Evolutionary conservation across 2,888 invertebrate genomes (phyloP), one percentile per base, ranked within the genome.

Genomic region (Epirrita christyi): DNA sequence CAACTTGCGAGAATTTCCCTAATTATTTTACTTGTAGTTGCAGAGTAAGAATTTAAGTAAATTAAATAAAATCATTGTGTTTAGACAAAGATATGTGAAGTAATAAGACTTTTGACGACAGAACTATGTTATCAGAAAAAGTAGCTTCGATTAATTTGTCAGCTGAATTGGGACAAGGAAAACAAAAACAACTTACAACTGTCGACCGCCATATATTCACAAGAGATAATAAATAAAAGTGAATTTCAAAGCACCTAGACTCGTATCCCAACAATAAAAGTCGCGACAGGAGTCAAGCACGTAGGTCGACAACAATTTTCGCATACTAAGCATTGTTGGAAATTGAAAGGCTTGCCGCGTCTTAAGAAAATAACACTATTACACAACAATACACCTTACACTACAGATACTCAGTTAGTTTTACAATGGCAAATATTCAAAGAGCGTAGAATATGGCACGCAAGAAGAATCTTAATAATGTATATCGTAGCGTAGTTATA

Each of bases 241-340:
- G 70, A 79, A 75, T 78, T 70, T 67, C 64, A 50, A 68, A 69
- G 63, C 67, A 73, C 67, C 70, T 59, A 54, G 55, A 67, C 67
- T 64, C 61, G 67, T 68, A 67, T 53, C 65, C 64, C 65, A 40
- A 67, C 66, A 70, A 70, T 72, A 74, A 75, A 68, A 48, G 61
- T 75, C 70, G 63, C 63, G 65, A 61, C 63, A 67, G 68, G 69
- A 78, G 76, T 78, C 75, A 78, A 75, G 73, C 83, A 80, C 82
- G 81, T 81, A 81, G 77, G 80, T 80, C 79, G 81, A 79, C 81
- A 81, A 83, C 84, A 82, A 82, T 83, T 83, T 84, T 83, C 81
- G 83, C 85, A 84, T 84, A 80, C 83, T 73, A 78, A 84, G 73
- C 84, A 81, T 83, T 82, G 83, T 79, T 77, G 75, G 76, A 80